A percentile compares a stretch with the other conserved stretches of the same genome.
phyloP scores from a whole-genome alignment of 2,797 vertebrate genomes.

The Halcyon chelicuti region DNA sequence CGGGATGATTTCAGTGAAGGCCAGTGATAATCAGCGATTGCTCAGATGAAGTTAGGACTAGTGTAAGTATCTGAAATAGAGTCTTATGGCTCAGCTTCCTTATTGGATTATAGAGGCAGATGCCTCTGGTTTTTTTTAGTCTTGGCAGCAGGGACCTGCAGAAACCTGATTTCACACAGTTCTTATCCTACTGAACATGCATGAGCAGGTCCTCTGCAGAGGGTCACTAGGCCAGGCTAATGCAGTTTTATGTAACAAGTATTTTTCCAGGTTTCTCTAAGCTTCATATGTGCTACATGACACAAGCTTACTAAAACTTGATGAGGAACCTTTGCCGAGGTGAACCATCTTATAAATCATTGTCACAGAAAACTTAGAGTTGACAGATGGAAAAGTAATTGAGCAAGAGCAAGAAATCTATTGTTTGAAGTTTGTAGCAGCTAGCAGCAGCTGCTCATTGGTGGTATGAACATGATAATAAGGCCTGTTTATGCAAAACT shows the following conservation, averaged over 20 bases:
- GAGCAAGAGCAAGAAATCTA: background rate
- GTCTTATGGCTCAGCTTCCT: background rate
- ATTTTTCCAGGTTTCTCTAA: background rate
- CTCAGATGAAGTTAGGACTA: background rate
- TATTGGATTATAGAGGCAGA: background rate
- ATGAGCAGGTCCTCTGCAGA: background rate
- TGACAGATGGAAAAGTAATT: background rate
- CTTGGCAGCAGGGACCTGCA: background rate
- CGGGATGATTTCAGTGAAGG: background rate
- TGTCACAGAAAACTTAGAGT: background rate
- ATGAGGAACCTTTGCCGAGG: background rate
- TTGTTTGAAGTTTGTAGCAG: background rate
- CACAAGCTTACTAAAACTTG: background rate
- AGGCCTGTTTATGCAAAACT: background rate
- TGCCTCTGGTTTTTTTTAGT: background rate
- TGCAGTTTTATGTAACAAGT: background rate
- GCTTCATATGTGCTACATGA: background rate
- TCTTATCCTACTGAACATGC: background rate
- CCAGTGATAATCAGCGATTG: background rate
- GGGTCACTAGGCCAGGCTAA: background rate
- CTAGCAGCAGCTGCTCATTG: background rate
- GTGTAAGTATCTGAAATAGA: background rate
- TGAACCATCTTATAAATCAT: background rate
- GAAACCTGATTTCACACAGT: background rate
- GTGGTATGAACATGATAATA: background rate